phyloP scores from a whole-genome alignment of 1,140 invertebrate species.

The Drosophila pandora region DNA sequence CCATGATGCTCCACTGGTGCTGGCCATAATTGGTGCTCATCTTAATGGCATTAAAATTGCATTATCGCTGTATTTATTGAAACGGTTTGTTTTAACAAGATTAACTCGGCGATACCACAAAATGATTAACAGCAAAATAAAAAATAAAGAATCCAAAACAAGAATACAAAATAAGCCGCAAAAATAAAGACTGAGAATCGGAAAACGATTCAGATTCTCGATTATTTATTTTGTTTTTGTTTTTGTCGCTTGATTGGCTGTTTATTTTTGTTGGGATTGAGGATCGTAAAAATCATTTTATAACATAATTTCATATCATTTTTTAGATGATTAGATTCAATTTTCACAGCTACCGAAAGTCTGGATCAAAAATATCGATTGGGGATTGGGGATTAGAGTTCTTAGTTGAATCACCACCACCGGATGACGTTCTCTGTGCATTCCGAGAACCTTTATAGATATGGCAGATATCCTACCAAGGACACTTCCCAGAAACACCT shows the following conservation, averaged over 20 bases:
- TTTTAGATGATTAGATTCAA: constrained; percentile 80
- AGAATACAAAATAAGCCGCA: constrained; percentile 30
- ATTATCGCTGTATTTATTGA: constrained; percentile 82
- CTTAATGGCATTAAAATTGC: constrained; percentile 82
- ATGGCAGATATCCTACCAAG: background rate
- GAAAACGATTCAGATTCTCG: constrained; percentile 36
- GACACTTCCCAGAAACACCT: constrained; percentile 46
- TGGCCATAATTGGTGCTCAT: constrained; percentile 80
- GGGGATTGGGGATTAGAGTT: background rate
- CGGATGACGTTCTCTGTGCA: constrained; percentile 36
- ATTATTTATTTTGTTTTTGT: constrained; percentile 42
- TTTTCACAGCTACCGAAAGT: constrained; percentile 32
- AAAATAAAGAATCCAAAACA: background rate
- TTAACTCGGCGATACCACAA: constrained; percentile 78
- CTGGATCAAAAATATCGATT: constrained; percentile 54
- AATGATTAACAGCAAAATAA: constrained; percentile 74
- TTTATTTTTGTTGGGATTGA: constrained; percentile 19
- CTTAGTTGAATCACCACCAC: constrained; percentile 20
- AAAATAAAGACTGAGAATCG: constrained; percentile 20
- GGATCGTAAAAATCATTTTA: constrained; percentile 65
- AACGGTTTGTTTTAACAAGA: constrained; percentile 82
- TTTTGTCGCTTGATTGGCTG: constrained; percentile 7
- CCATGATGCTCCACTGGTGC: constrained; percentile 47
- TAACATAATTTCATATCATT: constrained; percentile 81
- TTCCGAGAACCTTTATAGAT: constrained; percentile 51